A percentile compares a stretch with the other conserved stretches of the same genome.
Conservation (phyloP, 2,113 vertebrate genomes). For the Boulengeromyrus knoepffleri region DNA sequence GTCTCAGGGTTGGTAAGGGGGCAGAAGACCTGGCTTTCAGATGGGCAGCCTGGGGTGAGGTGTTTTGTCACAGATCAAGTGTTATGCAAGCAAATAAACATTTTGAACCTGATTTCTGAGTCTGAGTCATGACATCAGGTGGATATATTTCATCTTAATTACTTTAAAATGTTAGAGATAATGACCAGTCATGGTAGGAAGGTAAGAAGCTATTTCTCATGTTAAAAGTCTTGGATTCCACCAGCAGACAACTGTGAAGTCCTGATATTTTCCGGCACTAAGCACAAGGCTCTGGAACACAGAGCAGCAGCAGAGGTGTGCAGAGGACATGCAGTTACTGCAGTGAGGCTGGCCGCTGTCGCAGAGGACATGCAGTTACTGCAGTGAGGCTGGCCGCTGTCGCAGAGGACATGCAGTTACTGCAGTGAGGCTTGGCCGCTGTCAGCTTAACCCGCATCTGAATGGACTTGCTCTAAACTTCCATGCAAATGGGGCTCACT, state of each 20-base stretch:
- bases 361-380: too few relatives aligned
- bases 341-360: too few relatives aligned
- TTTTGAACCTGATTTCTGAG: background rate
- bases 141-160: background rate
- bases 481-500: background rate
- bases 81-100: background rate
- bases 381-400: too few relatives aligned
- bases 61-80: background rate
- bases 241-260: background rate
- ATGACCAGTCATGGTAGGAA: background rate
- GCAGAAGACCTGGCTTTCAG: background rate
- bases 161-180: background rate
- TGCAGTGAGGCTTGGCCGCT: background rate
- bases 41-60: background rate
- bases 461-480: background rate
- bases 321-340: background rate
- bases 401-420: too few relatives aligned
- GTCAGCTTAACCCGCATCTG: background rate
- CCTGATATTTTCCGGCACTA: background rate
- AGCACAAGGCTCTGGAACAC: background rate
- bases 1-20: background rate
- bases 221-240: background rate
- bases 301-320: background rate
- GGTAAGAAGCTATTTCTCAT: background rate
- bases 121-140: background rate